Base-by-base conservation (phyloP, 2,797 vertebrate genomes). In the Sebastes itinus region DNA sequence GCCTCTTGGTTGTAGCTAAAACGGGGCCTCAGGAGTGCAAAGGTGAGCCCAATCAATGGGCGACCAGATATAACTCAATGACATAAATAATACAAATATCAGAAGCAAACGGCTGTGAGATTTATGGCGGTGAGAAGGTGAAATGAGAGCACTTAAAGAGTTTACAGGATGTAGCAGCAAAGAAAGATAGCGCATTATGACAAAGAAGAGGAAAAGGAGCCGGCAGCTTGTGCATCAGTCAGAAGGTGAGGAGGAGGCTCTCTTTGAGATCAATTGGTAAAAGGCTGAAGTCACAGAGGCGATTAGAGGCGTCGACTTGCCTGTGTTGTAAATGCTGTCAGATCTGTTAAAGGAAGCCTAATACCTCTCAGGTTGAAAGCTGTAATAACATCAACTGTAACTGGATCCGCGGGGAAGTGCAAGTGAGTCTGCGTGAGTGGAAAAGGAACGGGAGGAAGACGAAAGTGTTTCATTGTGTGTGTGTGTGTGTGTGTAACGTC, bases 351-450 rank as follows among this genome's bases (percentile, higher is more conserved):
- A 94, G 92, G 89, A 95, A 94, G 92, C 88, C 92, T 95, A 95
- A 95, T 95, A 95, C 94, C 94, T 95, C 93, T 95, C 94, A 95
- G 93, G 93, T 94, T 95, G 94, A 95, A 95, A 95, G 94, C 93
- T 86, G 91, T 95, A 95, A 95, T 95, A 95, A 91, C 94, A 95
- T 96, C 93, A 96, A 91, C 87, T 89, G 94, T 90, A 95, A 96
- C 93, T 83, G 81, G 91, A 95, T 94, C 93, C 81, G 69, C 87
- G 22, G 90, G 92, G 90, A 93, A 95, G 94, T 93, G 93, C 92
- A 88, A 91, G 87, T 65, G 84, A 87, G 87, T 88, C 78, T 86
- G 88, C 14, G 66, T 54, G 78, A 85, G 82, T 83, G 92, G 82
- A 81, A 88, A 84, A 80, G 80, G 81, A 91, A 79, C 55, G 55